phyloP scores from a whole-genome alignment of 2,797 vertebrate genomes.

The Cetoscarus ocellatus region DNA sequence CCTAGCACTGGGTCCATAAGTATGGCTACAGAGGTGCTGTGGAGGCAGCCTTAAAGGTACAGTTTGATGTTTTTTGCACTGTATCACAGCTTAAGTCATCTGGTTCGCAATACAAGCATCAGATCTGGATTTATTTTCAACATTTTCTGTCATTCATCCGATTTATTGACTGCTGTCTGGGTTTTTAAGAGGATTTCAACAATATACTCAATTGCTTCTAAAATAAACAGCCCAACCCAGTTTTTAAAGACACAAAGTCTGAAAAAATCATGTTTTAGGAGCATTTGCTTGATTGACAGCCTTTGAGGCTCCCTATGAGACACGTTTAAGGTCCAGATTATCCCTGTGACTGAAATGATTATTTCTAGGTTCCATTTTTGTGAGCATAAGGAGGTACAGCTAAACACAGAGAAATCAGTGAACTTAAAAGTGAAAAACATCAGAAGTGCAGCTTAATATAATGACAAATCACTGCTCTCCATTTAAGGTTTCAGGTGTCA shows the following conservation, averaged over 20 bases:
- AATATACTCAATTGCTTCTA: neutral
- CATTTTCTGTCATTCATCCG: neutral
- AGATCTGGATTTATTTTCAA: neutral
- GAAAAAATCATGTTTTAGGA: neutral
- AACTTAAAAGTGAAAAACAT: too few relatives aligned
- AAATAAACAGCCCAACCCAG: neutral
- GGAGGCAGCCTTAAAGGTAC: too few relatives aligned
- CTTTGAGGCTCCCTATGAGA: neutral
- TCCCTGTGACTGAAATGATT: neutral
- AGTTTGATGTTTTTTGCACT: too few relatives aligned
- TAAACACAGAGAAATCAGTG: neutral
- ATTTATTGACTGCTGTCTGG: neutral
- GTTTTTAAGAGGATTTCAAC: slow-evolving; percentile 2
- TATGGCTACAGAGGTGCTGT: too few relatives aligned
- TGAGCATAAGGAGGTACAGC: neutral
- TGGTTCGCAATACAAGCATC: neutral
- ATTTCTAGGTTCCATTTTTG: neutral
- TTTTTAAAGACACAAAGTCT: neutral
- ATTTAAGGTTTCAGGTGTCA: too few relatives aligned
- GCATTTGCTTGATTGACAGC: neutral
- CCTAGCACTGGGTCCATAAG: too few relatives aligned
- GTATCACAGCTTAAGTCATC: too few relatives aligned
- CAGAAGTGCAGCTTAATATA: too few relatives aligned
- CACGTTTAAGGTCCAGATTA: too few relatives aligned
- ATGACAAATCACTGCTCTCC: too few relatives aligned